Evolutionary conservation across 2,797 vertebrate species (phyloP).

Genomic region (Scleropages formosus): DNA sequence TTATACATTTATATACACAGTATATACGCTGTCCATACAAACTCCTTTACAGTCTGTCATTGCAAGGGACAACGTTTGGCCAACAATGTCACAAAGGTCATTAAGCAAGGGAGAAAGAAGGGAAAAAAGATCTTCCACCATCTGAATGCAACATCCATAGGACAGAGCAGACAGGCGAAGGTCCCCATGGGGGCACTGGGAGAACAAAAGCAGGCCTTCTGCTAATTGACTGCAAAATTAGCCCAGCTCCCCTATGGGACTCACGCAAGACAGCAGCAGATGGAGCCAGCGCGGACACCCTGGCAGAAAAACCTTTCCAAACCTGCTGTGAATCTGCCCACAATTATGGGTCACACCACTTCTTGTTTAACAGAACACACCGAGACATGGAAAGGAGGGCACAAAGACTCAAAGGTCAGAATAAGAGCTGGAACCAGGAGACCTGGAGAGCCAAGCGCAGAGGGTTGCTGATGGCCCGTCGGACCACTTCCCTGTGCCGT

Average conservation of each 20-base stretch:
- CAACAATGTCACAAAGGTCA: conserved; percentile 89
- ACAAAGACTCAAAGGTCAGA: conserved; percentile 66
- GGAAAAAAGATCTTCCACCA: conserved; percentile 64
- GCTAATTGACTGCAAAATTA: conserved; percentile 99
- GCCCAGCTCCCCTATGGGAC: conserved; percentile 84
- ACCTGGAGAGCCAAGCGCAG: conserved; percentile 1
- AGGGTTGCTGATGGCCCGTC: conserved; percentile 18
- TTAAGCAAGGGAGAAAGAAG: conserved; percentile 57
- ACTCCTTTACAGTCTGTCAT: conserved; percentile 67
- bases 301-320: conserved; percentile 75
- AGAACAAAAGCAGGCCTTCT: conserved; percentile 97
- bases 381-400: conserved; percentile 65
- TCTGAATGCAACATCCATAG: conserved; percentile 66
- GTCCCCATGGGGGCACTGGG: conserved; percentile 76
- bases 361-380: conserved; percentile 84
- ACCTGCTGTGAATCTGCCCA: conserved; percentile 85
- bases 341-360: conserved; percentile 86
- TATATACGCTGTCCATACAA: conserved; percentile 41
- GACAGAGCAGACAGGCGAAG: conserved; percentile 70
- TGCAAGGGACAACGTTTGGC: conserved; percentile 74
- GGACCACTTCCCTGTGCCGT: conserved; percentile 2
- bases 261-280: conserved; percentile 81
- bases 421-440: conserved; percentile 41
- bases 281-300: conserved; percentile 82
- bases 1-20: background rate